These are phyloP conservation scores for Pelmatolapia mariae DNA, from an alignment of 2,113 vertebrate genomes.

Conservation along the genomic window DNA sequence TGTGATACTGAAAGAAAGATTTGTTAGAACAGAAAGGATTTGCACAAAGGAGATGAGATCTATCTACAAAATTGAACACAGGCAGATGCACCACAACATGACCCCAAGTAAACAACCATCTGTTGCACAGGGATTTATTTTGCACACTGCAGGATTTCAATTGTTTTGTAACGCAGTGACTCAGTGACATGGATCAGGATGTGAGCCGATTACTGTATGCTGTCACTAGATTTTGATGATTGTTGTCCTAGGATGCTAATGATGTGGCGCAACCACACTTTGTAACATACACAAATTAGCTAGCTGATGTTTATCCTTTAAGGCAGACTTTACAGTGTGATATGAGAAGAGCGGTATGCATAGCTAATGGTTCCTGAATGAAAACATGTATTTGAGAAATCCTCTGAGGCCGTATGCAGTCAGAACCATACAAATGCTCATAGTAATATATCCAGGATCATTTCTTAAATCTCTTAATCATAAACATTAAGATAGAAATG, in stretches of 20 bases:
- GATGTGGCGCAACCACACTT: constrained; percentile 1
- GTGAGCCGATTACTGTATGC: background rate
- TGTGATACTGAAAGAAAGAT: constrained; percentile 9
- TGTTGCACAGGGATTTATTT: background rate
- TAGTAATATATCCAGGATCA: background rate
- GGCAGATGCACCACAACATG: background rate
- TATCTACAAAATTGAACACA: constrained; percentile 11
- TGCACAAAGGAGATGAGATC: background rate
- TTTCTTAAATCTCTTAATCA: background rate
- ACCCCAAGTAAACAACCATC: background rate
- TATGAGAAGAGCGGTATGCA: background rate
- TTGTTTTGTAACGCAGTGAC: background rate
- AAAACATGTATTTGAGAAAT: background rate
- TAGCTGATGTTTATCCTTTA: background rate
- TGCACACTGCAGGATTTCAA: background rate
- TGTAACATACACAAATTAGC: background rate
- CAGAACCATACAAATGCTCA: background rate
- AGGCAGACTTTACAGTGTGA: constrained; percentile 19
- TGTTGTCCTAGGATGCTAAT: background rate
- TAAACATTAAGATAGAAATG: background rate
- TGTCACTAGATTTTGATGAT: background rate
- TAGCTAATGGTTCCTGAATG: background rate
- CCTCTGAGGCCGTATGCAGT: background rate
- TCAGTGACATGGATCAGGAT: background rate
- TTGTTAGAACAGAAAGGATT: background rate